Conservation (phyloP, 1,140 invertebrate species). For the Sipha flava region DNA sequence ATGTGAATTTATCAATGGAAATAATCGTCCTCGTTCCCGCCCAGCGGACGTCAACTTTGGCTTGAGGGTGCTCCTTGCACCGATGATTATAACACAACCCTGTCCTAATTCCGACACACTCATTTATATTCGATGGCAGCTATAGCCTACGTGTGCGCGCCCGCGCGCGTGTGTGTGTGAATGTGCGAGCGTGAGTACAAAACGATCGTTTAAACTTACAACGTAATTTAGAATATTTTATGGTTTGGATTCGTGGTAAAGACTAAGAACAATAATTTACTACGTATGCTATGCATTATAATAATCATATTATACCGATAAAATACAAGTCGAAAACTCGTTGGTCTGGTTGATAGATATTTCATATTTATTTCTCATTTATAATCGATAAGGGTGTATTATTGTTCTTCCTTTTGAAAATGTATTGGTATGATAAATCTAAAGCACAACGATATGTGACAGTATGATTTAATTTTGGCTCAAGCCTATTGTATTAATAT, state of each 20-base stretch:
- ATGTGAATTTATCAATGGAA: not conserved
- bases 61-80: not conserved
- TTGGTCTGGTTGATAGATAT: too few species aligned
- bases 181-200: not conserved
- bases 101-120: constrained; percentile 5
- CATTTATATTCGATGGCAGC: not conserved
- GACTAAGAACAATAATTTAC: constrained; percentile 1
- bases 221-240: not conserved
- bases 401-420: too few species aligned
- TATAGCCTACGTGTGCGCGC: too few species aligned
- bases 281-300: not conserved
- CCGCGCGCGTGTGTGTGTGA: too few species aligned
- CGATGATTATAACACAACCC: constrained; percentile 26
- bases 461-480: too few species aligned
- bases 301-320: too few species aligned
- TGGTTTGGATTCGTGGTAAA: not conserved
- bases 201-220: not conserved
- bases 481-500: too few species aligned
- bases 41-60: not conserved
- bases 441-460: too few species aligned
- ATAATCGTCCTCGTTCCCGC: not conserved
- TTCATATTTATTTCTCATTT: too few species aligned
- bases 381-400: too few species aligned
- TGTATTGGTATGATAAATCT: too few species aligned
- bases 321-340: not conserved